These are phyloP conservation scores for Stictocephala bisonia DNA, from an alignment of 2,888 invertebrate genomes.

Conservation along the genomic window DNA sequence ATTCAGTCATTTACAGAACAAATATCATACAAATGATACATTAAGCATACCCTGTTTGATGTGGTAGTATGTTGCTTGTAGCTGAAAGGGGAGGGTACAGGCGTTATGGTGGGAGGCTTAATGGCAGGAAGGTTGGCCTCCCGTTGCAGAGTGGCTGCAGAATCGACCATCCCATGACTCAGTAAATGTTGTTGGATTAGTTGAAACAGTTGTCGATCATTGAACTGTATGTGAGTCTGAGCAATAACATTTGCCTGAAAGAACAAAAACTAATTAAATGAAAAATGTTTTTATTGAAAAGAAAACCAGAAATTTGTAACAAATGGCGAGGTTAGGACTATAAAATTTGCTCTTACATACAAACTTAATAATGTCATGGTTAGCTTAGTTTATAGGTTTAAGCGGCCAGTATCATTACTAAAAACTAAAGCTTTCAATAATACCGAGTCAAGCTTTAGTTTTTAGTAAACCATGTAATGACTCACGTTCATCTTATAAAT, in stretches of 20 bases:
- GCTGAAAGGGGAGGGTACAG: constrained; percentile 64
- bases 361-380: neutral
- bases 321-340: no score
- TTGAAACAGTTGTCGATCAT: constrained; percentile 92
- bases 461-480: no score
- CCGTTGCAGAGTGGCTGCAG: constrained; percentile 78
- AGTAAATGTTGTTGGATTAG: constrained; percentile 90
- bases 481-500: no score
- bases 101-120: constrained; percentile 61
- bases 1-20: neutral
- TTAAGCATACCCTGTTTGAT: constrained; percentile 66
- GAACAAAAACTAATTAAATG: constrained; percentile 29
- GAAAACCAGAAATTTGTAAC: no score
- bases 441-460: no score
- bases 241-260: constrained; percentile 91
- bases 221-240: constrained; percentile 94
- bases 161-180: constrained; percentile 78
- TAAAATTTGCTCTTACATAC: no score
- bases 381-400: no score
- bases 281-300: no score
- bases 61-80: constrained; percentile 65
- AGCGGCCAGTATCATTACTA: no score
- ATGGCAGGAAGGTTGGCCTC: constrained; percentile 79
- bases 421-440: no score
- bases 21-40: no score